Conservation (phyloP, 2,113 vertebrate species). For the Sapayoa aenigma region DNA sequence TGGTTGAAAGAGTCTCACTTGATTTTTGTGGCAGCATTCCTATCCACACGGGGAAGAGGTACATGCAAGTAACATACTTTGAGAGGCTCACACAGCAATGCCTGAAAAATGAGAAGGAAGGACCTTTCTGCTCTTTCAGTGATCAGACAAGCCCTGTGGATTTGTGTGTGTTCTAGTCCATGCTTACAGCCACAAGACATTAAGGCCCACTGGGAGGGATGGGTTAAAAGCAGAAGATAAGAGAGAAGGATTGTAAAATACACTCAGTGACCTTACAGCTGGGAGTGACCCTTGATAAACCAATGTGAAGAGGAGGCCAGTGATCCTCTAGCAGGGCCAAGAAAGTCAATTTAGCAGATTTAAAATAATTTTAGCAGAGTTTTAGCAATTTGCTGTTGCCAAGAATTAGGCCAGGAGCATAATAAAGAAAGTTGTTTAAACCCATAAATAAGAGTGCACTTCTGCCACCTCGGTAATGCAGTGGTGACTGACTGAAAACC, state of each 20-base stretch:
- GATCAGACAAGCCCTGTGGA: not conserved
- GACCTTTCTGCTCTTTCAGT: not conserved
- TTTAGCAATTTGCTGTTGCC: not conserved
- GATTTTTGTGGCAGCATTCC: not conserved
- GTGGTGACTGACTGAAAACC: not conserved
- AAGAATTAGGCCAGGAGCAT: not conserved
- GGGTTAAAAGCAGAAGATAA: not conserved
- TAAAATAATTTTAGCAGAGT: not conserved
- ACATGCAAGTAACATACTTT: not conserved
- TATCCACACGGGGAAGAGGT: not conserved
- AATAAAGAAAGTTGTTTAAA: slow-evolving; percentile 1
- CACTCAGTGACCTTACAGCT: not conserved
- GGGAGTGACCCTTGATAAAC: not conserved
- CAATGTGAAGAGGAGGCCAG: not conserved
- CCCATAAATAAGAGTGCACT: not conserved
- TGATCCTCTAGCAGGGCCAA: not conserved
- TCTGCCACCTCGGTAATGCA: not conserved
- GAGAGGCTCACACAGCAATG: not conserved
- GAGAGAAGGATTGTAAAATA: not conserved
- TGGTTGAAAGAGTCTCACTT: not conserved
- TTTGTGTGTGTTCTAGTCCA: not conserved
- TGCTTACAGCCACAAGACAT: not conserved
- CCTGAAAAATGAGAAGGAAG: not conserved
- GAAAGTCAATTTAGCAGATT: not conserved
- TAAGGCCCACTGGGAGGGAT: not conserved